Evolutionary conservation across 2,888 invertebrate genomes (phyloP), one percentile per base, ranked within the genome.

Genomic region (Hirudinaria manillensis): DNA sequence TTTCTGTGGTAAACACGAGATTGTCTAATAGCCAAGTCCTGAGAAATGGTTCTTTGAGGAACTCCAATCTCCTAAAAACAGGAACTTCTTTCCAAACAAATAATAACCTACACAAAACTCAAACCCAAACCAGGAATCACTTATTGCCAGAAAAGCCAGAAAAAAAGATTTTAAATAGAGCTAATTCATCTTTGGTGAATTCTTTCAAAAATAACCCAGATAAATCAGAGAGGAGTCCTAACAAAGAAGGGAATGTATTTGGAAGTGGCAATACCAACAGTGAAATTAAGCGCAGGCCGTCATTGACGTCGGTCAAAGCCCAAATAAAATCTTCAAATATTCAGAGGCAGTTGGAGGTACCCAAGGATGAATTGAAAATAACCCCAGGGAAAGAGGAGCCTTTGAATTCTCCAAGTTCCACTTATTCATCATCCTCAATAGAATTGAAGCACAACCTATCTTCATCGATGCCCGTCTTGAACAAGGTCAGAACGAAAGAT

Each of bases 381-480:
- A 29, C n/a, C 29, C 29, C 29, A 61, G 29, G 29, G 3, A 61
- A 61, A 61, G 29, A n/a, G 24, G 61, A 27, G 24, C 7, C 19
- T 13, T n/a, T 34, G 13, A 1, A 29, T 29, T 34, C 68, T 34
- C 36, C 68, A 68, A 29, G 29, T 7, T 68, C 68, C n/a, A 68
- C 32, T 36, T 68, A 68, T 36, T 68, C 68, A 68, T 68, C 68
- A 10, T 68, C 68, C 7, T 68, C 68, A 1, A 3, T 68, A 3
- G 68, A 68, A 24, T 32, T 29, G 29, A 68, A 68, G 34, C n/a
- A 32, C n/a, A 32, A n/a, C 32, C 36, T 68, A 13, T 34, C 32
- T 32, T 34, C 36, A 6, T 68, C 68, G 29, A 68, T 68, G 68
- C 68, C 68, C 1, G 32, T 36, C 29, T 34, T 68, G 32, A 34